Base-by-base conservation (phyloP, 2,888 invertebrate species). In the Cheilosia pagana region DNA sequence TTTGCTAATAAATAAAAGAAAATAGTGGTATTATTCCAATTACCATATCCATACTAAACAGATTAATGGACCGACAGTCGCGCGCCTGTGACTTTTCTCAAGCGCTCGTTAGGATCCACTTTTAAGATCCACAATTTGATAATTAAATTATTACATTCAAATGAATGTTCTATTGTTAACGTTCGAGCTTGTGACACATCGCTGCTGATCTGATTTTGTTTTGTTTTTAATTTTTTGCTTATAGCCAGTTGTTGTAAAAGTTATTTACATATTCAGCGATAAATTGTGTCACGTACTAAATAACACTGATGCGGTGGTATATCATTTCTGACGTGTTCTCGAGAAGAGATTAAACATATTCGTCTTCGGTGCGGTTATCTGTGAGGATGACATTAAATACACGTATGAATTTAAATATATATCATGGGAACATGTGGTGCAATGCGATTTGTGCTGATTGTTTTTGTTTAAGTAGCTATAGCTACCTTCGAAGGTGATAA, bases 321-420 rank as follows among this genome's bases (percentile, higher is more conserved):
- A 75, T 81, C 81, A 75, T 25, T 63, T 55, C 28, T 75, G 81
- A 57, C 81, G 50, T 16, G 50, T 68, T 72, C 50, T 59, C 65
- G 25, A 57, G 35, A 65, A 43, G 52, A 59, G 79, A 79, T 79
- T 35, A 79, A 19, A 25, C 31, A 59, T 43, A 31, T 50, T 53
- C 39, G 28, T 19, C 39, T 48, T 43, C 8, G 43, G 25, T 41
- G 16, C 48, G 43, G 45, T 35, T 70, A 70, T 71, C 59, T 60
- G 1, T 14, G n/a, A 71, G 14, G 4, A 72, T 43, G 14, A 28
- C 19, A n/a, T 35, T 5, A 8, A 28, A 28, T 28, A 28, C 28
- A 7, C 2, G 28, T 8, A 68, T 8, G 25, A 23, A 35, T 50
- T 8, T 45, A 12, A 8, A 48, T 8, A 21, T 48, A 4, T 7